phyloP scores from a whole-genome alignment of 2,888 invertebrate genomes.

The Pyrochroa serraticornis region DNA sequence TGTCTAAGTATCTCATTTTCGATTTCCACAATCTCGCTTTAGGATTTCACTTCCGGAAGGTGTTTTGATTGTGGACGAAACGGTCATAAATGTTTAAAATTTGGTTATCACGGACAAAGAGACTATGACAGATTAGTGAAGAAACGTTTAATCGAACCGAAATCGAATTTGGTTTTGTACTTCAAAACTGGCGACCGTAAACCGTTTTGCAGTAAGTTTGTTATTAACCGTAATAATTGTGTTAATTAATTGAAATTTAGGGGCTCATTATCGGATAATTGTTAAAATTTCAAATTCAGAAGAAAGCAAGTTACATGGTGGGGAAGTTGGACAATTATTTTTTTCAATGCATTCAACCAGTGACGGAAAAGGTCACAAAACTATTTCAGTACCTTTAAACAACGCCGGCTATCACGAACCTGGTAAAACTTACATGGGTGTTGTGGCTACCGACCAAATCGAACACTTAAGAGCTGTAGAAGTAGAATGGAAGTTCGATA shows the following conservation, averaged over 20 bases:
- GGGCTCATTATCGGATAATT: constrained; percentile 78
- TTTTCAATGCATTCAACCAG: constrained; percentile 70
- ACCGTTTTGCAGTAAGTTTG: constrained; percentile 80
- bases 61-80: constrained; percentile 73
- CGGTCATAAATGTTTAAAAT: constrained; percentile 71
- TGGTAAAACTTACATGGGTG: constrained; percentile 69
- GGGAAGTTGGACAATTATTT: constrained; percentile 77
- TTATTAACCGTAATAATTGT: not conserved
- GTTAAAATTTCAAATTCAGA: constrained; percentile 76
- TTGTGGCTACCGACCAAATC: constrained; percentile 72
- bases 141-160: constrained; percentile 58
- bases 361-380: constrained; percentile 53
- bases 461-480: constrained; percentile 71
- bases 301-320: constrained; percentile 75
- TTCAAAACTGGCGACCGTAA: constrained; percentile 71
- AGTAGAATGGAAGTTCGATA: constrained; percentile 80
- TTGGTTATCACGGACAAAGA: constrained; percentile 68
- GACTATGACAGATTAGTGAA: constrained; percentile 62
- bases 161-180: constrained; percentile 68
- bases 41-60: constrained; percentile 72
- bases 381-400: constrained; percentile 47
- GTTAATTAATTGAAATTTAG: constrained; percentile 59
- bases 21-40: constrained; percentile 38
- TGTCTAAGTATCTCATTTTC: not conserved
- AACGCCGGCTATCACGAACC: constrained; percentile 69